A percentile compares a stretch with the other conserved stretches of the same genome.
phyloP scores from a whole-genome alignment of 2,888 invertebrate genomes.

The Xanthia icteritia region DNA sequence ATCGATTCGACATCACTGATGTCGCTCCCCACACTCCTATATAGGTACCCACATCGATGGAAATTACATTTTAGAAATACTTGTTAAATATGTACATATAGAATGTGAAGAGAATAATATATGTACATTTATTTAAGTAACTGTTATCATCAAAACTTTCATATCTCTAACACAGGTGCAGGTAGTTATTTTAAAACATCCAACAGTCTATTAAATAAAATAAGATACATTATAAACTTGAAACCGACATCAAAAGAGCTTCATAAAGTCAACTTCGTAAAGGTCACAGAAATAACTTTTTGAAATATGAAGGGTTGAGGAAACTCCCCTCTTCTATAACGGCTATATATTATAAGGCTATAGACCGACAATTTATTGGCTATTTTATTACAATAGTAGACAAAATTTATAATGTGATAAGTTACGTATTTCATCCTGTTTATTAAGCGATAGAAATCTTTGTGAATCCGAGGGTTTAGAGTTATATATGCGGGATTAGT shows the following conservation, averaged over 20 bases:
- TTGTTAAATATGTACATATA: slow-evolving; percentile 11
- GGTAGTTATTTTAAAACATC: neutral
- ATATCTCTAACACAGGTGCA: neutral
- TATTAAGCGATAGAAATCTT: slow-evolving; percentile 76
- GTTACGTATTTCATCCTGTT: slow-evolving; percentile 78
- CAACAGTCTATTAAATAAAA: neutral
- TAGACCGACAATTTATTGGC: slow-evolving; percentile 88
- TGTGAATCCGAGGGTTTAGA: slow-evolving; percentile 74
- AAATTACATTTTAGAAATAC: slow-evolving; percentile 36
- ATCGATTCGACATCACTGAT: slow-evolving; percentile 54
- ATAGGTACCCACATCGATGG: slow-evolving; percentile 47
- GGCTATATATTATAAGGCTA: slow-evolving; percentile 67
- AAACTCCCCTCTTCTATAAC: slow-evolving; percentile 70
- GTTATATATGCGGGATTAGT: slow-evolving; percentile 59
- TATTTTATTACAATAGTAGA: slow-evolving; percentile 83
- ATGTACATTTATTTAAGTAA: too few relatives aligned
- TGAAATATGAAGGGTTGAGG: slow-evolving; percentile 74
- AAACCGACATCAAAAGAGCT: slow-evolving; percentile 35
- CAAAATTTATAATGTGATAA: slow-evolving; percentile 89
- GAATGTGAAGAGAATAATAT: neutral
- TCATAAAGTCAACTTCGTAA: slow-evolving; percentile 33
- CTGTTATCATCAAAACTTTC: neutral
- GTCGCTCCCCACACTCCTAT: slow-evolving; percentile 9
- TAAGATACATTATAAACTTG: neutral
- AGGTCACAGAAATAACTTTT: slow-evolving; percentile 52